Evolutionary conservation across 2,797 vertebrate species (phyloP), one percentile per base, ranked within the genome.

Genomic region (Oreonectes daqikongensis): DNA sequence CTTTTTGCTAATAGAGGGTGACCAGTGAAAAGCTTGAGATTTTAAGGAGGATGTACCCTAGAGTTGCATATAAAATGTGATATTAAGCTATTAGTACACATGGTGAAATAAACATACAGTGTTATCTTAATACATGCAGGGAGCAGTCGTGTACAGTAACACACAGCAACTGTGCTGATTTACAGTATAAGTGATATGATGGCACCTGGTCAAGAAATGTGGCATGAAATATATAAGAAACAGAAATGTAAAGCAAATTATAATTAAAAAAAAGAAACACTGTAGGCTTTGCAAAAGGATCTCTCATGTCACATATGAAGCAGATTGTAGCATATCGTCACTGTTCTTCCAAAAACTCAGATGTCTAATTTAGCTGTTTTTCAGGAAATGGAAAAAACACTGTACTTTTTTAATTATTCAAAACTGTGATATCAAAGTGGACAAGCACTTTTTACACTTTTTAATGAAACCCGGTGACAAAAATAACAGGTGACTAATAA

Each of bases 41-140:
- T 75, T 66, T 30, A 32, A 57, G n/a, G 52, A 46, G 26, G 52
- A 22, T 67, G 9, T 24, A 38, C 60, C 15, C 64, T 69, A 20
- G 12, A 44, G 12, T 57, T 15, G 6, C 14, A 48, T 60, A 30
- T 7, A 32, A 6, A 42, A 35, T 8, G 14, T 44, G 52, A 59
- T 4, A 30, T 57, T 6, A 44, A 12, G 18, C 30, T n/a, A 2
- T 68, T 57, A 32, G 26, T 60, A 46, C n/a, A 32, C 26, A 30
- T 46, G 24, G 11, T 17, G 2, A 15, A 46, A 60, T 42, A 60
- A 60, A 10, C 28, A 15, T 15, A 14, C 42, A 15, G 42, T 18
- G 10, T 42, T n/a, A 59, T 18, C 0, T 3, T 60, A 32, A n/a
- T 35, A 61, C 30, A 59, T 5, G 24, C 14, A 32, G 2, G 9